Evolutionary conservation across 2,888 invertebrate genomes (phyloP).

Genomic region (Dermolepida albohirtum): DNA sequence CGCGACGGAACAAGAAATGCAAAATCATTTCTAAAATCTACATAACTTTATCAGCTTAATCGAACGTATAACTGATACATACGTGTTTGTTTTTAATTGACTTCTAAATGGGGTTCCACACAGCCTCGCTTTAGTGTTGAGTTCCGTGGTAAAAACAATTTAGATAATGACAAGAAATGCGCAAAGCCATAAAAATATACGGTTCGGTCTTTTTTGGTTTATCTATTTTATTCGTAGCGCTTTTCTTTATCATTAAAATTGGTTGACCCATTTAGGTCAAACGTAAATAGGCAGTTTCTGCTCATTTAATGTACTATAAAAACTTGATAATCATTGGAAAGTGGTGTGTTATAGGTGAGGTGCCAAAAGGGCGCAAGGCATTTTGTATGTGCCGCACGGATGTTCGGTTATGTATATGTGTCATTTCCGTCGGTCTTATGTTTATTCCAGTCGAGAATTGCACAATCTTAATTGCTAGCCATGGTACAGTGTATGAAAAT

Average conservation of each 20-base stretch:
- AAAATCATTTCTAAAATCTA: no score
- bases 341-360: constrained; percentile 13
- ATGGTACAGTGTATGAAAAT: not conserved
- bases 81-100: no score
- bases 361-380: constrained; percentile 4
- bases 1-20: no score
- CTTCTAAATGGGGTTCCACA: not conserved
- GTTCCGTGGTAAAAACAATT: constrained; percentile 8
- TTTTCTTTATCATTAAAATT: constrained; percentile 35
- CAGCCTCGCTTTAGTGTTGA: not conserved
- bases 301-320: constrained; percentile 38
- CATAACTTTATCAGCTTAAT: no score
- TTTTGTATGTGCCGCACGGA: constrained; percentile 8
- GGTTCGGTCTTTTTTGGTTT: constrained; percentile 18
- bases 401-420: constrained; percentile 35
- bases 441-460: constrained; percentile 29
- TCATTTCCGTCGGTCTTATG: constrained; percentile 30
- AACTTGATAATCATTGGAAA: constrained; percentile 40
- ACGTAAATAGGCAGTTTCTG: constrained; percentile 26
- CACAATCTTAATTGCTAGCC: constrained; percentile 35
- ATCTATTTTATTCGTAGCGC: constrained; percentile 21
- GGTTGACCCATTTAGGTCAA: constrained; percentile 21
- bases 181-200: constrained; percentile 13
- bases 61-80: no score
- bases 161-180: constrained; percentile 17